phyloP scores from a whole-genome alignment of 1,140 invertebrate genomes.

The Pogonus chalceus region DNA sequence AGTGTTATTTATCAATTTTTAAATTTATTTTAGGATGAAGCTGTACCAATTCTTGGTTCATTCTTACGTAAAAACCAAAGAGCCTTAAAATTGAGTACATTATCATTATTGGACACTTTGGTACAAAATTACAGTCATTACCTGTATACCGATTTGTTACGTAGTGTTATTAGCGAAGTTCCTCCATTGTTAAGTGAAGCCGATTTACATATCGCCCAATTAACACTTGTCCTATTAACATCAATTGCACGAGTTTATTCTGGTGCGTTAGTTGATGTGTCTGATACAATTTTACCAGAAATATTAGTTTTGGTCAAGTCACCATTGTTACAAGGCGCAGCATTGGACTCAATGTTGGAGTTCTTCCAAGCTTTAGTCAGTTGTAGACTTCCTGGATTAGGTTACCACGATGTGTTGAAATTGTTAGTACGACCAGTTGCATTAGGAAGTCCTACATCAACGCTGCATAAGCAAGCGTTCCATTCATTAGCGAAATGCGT shows the following conservation, averaged over 20 bases:
- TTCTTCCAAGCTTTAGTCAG: slow-evolving; percentile 84
- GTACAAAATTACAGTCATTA: slow-evolving; percentile 31
- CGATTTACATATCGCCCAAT: slow-evolving; percentile 92
- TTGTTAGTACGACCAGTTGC: slow-evolving; percentile 8
- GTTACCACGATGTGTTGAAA: background rate
- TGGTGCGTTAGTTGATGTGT: slow-evolving; percentile 42
- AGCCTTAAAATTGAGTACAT: slow-evolving; percentile 82
- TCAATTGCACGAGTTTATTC: slow-evolving; percentile 63
- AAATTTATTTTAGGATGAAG: slow-evolving; percentile 60
- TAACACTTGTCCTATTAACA: slow-evolving; percentile 67
- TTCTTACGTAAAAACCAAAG: slow-evolving; percentile 96
- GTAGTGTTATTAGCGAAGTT: slow-evolving; percentile 57
- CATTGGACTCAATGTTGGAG: slow-evolving; percentile 79
- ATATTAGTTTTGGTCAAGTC: slow-evolving; percentile 80
- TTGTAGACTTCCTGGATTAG: slow-evolving; percentile 57
- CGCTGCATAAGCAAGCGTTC: slow-evolving; percentile 65
- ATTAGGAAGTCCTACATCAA: slow-evolving; percentile 14
- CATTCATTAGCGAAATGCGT: slow-evolving; percentile 92
- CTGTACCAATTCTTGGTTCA: slow-evolving; percentile 82
- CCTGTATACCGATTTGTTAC: slow-evolving; percentile 25
- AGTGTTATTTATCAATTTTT: slow-evolving; percentile 16
- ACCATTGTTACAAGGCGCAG: slow-evolving; percentile 79
- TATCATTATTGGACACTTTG: slow-evolving; percentile 83
- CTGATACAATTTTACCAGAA: slow-evolving; percentile 65
- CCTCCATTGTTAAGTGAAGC: slow-evolving; percentile 84